Base-by-base conservation (phyloP, 2,797 vertebrate genomes). In the Anguilla obscura region DNA sequence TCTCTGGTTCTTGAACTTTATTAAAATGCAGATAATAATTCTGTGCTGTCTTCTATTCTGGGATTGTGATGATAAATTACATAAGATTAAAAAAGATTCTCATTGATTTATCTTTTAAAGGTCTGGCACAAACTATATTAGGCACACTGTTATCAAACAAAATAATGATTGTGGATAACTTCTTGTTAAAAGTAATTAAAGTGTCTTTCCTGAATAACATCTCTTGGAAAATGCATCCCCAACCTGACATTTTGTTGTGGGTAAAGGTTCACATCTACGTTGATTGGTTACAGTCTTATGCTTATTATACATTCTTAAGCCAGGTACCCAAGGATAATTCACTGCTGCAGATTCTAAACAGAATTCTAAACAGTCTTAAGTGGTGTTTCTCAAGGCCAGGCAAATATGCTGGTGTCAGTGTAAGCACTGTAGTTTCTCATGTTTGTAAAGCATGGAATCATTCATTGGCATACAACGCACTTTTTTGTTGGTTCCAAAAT, bases 331-430 rank as follows among this genome's bases (percentile, higher is more conserved):
- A 45, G 45, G 45, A 48, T 86, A 14, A 71, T 69, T 71, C 54
- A 86, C 0, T 86, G 85, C 66, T 50, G 66, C 24, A 86, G 40
- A 86, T 30, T 9, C 63, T 86, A 3, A 36, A 85, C 56, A 58
- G 5, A 27, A 85, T 86, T 86, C 63, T 36, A 12, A 36, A 63
- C 24, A 33, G 10, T 74, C 69, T 27, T 12, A 74, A 71, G n/a
- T 5, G 40, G 63, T 24, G 7, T 52, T 66, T 66, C 85, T 86
- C 16, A 50, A 79, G 69, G 40, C 48, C 40, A 21, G 14, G 76
- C 27, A 1, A 86, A 52, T 86, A 12, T 21, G 52, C 71, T 56
- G 27, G 74, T 54, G 5, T 8, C 45, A 33, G n/a, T 48, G 6
- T 56, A 21, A 8, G 27, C 66, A 1, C 54, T 74, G 66, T 10